Conservation (phyloP, 1,140 invertebrate species). For the Saccostrea glomerata region DNA sequence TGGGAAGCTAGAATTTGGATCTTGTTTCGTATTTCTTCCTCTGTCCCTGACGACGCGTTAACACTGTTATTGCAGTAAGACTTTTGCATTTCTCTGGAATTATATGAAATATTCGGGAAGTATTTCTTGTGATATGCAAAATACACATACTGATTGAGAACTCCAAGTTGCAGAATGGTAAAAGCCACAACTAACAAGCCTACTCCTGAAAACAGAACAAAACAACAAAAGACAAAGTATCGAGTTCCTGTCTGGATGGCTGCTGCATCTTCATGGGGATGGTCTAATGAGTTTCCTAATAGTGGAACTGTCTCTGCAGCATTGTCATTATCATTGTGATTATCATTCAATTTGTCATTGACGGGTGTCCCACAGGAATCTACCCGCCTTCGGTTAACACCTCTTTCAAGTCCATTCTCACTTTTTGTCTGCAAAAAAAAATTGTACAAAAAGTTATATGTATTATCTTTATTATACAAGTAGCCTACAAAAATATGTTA, state of each 20-base stretch:
- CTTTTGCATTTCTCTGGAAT: neutral
- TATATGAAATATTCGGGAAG: neutral
- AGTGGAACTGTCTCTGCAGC: neutral
- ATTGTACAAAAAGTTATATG: neutral
- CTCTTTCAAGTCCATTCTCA: neutral
- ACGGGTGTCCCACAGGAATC: neutral
- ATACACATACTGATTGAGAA: slow-evolving; percentile 1
- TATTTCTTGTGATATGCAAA: neutral
- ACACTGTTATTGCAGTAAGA: neutral
- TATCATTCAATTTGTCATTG: neutral
- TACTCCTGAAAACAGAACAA: neutral
- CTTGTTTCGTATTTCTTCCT: slow-evolving; percentile 21
- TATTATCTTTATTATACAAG: no score
- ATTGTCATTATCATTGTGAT: neutral
- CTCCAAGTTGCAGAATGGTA: neutral
- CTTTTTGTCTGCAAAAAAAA: neutral
- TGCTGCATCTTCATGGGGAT: neutral
- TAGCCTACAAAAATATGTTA: neutral
- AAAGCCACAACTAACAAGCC: neutral
- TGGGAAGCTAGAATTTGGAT: neutral
- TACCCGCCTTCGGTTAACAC: neutral
- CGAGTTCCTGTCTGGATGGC: neutral
- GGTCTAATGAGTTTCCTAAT: neutral
- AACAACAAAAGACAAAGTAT: neutral
- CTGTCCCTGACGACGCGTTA: neutral